Percentiles rank a stretch among this genome's conserved stretches.
These are phyloP conservation scores for Rhincodon typus DNA, from an alignment of 2,797 vertebrate species.

Conservation along the genomic window DNA sequence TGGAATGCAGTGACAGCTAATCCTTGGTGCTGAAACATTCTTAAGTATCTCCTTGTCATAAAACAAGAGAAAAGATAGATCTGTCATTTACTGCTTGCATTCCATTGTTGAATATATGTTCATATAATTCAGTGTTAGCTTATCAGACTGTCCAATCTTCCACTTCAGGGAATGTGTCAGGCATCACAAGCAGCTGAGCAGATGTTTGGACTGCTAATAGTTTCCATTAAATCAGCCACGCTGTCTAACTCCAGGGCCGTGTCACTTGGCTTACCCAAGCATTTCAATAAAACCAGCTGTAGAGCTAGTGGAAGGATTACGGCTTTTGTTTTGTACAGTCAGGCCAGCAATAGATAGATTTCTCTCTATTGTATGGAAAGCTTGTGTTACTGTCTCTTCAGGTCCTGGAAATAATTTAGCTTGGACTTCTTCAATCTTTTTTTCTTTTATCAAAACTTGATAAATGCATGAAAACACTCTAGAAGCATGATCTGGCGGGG, in stretches of 20 bases:
- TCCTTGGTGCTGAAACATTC: slow-evolving; percentile 50
- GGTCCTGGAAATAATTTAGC: neutral
- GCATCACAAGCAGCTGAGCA: slow-evolving; percentile 61
- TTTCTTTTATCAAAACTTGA: neutral
- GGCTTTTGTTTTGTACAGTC: slow-evolving; percentile 24
- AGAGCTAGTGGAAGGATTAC: neutral
- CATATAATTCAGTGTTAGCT: slow-evolving; percentile 70
- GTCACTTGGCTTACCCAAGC: neutral
- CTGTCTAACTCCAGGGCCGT: slow-evolving; percentile 53
- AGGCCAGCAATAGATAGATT: neutral
- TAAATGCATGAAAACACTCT: neutral
- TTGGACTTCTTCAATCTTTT: neutral
- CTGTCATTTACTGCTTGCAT: slow-evolving; percentile 62
- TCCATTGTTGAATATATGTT: slow-evolving; percentile 52
- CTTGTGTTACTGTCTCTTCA: neutral
- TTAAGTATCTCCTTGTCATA: slow-evolving; percentile 50
- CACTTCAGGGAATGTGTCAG: slow-evolving; percentile 65
- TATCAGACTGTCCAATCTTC: slow-evolving; percentile 65
- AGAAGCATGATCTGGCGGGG: neutral
- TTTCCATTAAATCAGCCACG: slow-evolving; percentile 62
- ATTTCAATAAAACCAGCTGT: slow-evolving; percentile 19
- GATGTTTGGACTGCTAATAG: slow-evolving; percentile 62
- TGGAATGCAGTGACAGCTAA: neutral
- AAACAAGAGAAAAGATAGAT: slow-evolving; percentile 59
- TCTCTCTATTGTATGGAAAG: neutral